Conservation (phyloP, 2,888 invertebrate genomes). For the Andrena dorsata region DNA sequence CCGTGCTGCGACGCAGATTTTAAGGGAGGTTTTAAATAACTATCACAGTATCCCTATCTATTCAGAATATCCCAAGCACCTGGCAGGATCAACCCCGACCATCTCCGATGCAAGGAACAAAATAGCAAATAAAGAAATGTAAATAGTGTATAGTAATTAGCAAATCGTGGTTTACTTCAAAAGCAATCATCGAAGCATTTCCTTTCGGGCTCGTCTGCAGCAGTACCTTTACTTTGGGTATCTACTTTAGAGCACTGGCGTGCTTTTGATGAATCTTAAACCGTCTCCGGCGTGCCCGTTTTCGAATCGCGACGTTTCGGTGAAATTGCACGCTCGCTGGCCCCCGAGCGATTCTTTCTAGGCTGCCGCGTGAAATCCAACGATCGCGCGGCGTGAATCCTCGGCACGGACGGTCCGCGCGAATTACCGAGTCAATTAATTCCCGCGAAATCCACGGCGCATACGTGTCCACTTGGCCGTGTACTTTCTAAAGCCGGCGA, state of each 20-base stretch:
- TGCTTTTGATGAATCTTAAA: no score
- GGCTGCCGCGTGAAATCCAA: constrained; percentile 26
- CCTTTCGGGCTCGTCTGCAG: no score
- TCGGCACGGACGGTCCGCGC: not conserved
- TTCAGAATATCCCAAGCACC: no score
- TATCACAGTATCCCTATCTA: not conserved
- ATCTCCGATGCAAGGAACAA: no score
- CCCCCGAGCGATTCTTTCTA: constrained; percentile 8
- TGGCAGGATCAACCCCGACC: no score
- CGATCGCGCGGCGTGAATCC: constrained; percentile 25
- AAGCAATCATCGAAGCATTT: no score
- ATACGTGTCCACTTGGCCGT: constrained; percentile 44
- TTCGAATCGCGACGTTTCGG: constrained; percentile 6
- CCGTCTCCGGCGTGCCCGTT: not conserved
- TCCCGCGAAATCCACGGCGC: constrained; percentile 51
- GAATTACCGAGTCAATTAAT: constrained; percentile 62
- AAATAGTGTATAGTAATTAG: no score
- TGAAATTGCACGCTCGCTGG: constrained; percentile 10
- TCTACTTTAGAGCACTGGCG: no score
- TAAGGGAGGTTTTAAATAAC: not conserved
- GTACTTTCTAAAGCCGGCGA: constrained; percentile 64
- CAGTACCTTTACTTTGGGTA: no score
- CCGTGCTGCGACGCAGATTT: not conserved
- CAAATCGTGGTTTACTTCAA: no score
- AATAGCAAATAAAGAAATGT: no score